A percentile compares a stretch with the other conserved stretches of the same genome.
Conservation (phyloP, 2,113 vertebrate genomes). For the Callocephalon fimbriatum region DNA sequence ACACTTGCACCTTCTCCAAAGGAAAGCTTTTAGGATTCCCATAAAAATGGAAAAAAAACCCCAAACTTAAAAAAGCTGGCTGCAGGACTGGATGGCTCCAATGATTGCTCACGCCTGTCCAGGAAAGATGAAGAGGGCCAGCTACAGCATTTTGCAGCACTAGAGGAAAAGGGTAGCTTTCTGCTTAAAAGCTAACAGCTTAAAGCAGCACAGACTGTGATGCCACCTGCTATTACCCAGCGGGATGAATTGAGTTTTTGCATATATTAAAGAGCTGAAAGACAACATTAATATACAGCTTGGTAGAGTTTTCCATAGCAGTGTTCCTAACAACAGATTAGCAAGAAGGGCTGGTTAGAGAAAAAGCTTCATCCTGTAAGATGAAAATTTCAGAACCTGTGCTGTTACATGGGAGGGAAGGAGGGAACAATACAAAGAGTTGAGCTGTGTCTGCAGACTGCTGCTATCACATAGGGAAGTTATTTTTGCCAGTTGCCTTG, state of each 20-base stretch:
- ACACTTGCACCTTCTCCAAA: neutral
- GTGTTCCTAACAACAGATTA: neutral
- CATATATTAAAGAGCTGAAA: neutral
- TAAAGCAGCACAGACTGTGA: neutral
- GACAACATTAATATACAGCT: neutral
- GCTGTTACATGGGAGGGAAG: neutral
- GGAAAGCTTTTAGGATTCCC: neutral
- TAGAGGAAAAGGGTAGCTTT: neutral
- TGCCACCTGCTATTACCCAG: neutral
- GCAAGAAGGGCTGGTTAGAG: neutral
- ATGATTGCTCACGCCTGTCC: neutral
- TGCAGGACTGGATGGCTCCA: neutral
- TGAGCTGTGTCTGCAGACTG: neutral
- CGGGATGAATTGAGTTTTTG: neutral
- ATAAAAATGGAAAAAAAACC: neutral
- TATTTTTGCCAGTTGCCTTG: neutral
- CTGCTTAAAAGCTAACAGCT: neutral
- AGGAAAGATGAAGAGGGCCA: neutral
- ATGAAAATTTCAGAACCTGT: neutral
- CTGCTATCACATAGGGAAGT: neutral
- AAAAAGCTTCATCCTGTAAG: neutral
- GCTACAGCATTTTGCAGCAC: neutral
- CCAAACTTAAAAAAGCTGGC: neutral
- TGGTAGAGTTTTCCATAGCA: neutral
- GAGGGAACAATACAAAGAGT: neutral